These are phyloP conservation scores for Apodemia hepburni DNA, from an alignment of 2,888 invertebrate species.

Conservation along the genomic window DNA sequence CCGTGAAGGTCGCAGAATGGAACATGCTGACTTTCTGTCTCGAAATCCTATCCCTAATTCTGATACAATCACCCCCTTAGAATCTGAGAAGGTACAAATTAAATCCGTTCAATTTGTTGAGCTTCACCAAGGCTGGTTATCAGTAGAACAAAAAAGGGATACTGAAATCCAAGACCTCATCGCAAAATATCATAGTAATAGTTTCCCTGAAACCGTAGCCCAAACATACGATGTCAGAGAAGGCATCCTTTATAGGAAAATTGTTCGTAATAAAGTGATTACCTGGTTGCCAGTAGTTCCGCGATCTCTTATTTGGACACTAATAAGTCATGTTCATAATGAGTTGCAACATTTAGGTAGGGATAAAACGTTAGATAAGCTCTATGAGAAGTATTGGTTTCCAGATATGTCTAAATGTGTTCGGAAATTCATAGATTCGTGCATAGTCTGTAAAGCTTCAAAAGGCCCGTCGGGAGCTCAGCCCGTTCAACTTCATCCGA, in stretches of 20 bases:
- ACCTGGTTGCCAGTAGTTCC: conserved; percentile 5
- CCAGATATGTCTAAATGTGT: conserved; percentile 16
- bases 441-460: conserved; percentile 19
- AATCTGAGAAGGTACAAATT: not conserved
- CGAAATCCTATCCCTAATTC: not conserved
- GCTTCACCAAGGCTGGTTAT: not conserved
- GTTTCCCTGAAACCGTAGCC: not conserved
- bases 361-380: conserved; percentile 13
- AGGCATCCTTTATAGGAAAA: conserved; percentile 11
- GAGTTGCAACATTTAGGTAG: conserved; percentile 4
- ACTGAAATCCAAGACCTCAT: conserved; percentile 2
- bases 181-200: not conserved
- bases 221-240: conserved; percentile 11
- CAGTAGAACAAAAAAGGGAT: conserved; percentile 13
- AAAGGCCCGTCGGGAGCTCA: conserved; percentile 14
- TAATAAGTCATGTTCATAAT: not conserved
- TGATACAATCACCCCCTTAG: not conserved
- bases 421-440: conserved; percentile 5
- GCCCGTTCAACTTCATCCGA: conserved; percentile 16
- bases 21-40: conserved; percentile 26
- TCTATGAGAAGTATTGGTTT: conserved; percentile 16
- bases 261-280: not conserved
- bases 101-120: conserved; percentile 2
- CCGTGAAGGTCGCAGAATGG: conserved; percentile 20
- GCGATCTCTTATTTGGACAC: conserved; percentile 3